Conservation (phyloP, 2,113 vertebrate genomes). For the Myiagra hebetior region DNA sequence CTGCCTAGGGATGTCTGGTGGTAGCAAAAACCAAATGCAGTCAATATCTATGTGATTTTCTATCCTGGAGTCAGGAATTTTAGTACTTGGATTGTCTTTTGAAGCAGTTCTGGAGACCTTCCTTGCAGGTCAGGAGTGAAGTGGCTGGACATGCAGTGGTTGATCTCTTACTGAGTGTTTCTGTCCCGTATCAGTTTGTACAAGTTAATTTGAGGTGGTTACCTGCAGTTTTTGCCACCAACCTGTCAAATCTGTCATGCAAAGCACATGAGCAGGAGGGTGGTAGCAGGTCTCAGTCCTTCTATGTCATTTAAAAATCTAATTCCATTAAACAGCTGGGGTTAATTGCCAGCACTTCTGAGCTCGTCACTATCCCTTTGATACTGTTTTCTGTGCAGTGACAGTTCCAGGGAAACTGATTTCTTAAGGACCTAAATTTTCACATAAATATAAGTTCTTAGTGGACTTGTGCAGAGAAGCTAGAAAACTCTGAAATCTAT, state of each 20-base stretch:
- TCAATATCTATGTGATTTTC: neutral
- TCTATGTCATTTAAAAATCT: neutral
- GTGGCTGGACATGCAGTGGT: neutral
- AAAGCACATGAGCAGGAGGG: neutral
- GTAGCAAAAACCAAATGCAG: neutral
- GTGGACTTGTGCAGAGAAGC: neutral
- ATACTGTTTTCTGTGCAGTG: neutral
- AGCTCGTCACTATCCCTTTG: neutral
- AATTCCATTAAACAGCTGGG: neutral
- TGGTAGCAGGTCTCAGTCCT: neutral
- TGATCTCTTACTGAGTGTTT: neutral
- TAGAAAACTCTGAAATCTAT: neutral
- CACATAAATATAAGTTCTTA: neutral
- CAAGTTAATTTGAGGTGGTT: neutral
- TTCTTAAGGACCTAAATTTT: neutral
- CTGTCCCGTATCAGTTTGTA: neutral
- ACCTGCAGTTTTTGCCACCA: neutral
- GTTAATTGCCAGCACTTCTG: neutral
- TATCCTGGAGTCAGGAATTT: neutral
- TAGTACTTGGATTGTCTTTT: neutral
- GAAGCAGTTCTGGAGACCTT: neutral
- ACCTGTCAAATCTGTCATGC: neutral
- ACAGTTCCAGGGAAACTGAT: neutral
- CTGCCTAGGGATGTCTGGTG: neutral
- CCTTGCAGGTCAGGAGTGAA: neutral